These are phyloP conservation scores for Gorsachius goisagi DNA, from an alignment of 2,113 vertebrate genomes.

Conservation along the genomic window DNA sequence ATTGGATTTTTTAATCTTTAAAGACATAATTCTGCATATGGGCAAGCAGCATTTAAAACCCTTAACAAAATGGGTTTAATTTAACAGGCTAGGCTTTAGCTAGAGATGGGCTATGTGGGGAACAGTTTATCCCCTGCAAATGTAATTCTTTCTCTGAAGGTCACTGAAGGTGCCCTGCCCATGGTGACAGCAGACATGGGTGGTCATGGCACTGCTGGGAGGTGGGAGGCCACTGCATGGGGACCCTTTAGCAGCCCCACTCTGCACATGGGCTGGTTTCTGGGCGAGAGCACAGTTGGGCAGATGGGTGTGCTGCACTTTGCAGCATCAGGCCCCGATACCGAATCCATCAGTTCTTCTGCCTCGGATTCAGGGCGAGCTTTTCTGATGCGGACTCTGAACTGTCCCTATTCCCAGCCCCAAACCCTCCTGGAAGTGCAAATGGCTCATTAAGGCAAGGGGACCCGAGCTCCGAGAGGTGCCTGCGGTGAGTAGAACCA, in stretches of 20 bases:
- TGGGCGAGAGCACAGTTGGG: neutral
- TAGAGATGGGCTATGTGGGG: slow-evolving; percentile 43
- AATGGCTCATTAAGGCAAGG: neutral
- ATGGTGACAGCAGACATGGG: neutral
- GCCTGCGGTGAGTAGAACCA: fast-evolving
- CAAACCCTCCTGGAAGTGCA: neutral
- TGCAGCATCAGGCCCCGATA: neutral
- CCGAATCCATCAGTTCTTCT: neutral
- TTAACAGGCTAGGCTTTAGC: slow-evolving; percentile 44
- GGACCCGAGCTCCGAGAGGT: fast-evolving
- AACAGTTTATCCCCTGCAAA: slow-evolving; percentile 55
- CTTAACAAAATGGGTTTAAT: slow-evolving; percentile 65
- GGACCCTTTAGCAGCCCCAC: neutral
- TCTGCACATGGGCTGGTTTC: neutral
- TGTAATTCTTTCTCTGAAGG: slow-evolving; percentile 9
- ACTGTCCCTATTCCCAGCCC: neutral
- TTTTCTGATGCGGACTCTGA: neutral
- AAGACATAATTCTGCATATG: slow-evolving; percentile 71
- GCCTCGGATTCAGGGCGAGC: neutral
- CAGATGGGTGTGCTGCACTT: neutral
- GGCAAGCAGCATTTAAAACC: slow-evolving; percentile 58
- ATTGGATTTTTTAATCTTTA: slow-evolving; percentile 78
- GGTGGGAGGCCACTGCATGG: neutral
- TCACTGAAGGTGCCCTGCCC: neutral
- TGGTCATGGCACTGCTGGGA: neutral